A percentile compares a stretch with the other conserved stretches of the same genome.
These are phyloP conservation scores for Lycopodina hypogea DNA, from an alignment of 37 sponge, comb jelly and placozoan genomes.

Conservation along the genomic window DNA sequence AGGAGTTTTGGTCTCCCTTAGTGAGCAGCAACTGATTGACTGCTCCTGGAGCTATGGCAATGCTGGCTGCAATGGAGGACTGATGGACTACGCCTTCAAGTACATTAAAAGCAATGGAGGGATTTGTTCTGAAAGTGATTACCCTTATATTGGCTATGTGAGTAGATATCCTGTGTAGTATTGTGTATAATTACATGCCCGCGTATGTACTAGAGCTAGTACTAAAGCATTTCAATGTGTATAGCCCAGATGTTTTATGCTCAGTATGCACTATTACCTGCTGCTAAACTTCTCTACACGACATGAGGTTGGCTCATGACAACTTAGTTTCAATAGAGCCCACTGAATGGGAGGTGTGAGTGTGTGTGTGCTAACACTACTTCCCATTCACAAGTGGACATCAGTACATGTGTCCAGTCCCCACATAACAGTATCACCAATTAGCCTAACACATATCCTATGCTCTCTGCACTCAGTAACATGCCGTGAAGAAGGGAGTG, in stretches of 20 bases:
- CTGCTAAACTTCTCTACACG: background rate
- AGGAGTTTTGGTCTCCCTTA: conserved; percentile 66
- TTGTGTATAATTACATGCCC: background rate
- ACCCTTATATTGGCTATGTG: conserved; percentile 84
- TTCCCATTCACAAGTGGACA: background rate
- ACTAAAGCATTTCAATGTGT: background rate
- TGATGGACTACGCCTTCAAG: conserved; percentile 80
- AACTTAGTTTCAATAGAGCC: conserved; percentile 3
- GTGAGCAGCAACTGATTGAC: conserved; percentile 95
- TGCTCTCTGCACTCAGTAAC: no score
- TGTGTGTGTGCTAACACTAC: conserved; percentile 2
- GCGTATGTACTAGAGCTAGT: background rate
- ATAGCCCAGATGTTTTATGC: background rate
- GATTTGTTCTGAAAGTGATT: conserved; percentile 71
- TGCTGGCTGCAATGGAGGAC: conserved; percentile 83
- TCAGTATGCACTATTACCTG: background rate
- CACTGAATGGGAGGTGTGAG: background rate
- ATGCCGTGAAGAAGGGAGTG: no score
- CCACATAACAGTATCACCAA: background rate
- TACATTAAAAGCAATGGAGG: conserved; percentile 79
- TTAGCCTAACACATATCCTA: no score
- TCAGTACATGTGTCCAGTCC: background rate
- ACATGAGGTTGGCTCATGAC: background rate
- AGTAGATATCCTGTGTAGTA: conserved; percentile 20
- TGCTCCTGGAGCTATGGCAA: conserved; percentile 86